A percentile compares a stretch with the other conserved stretches of the same genome.
phyloP scores from a whole-genome alignment of 2,888 invertebrate genomes.

The Pristionchus arcanus region DNA sequence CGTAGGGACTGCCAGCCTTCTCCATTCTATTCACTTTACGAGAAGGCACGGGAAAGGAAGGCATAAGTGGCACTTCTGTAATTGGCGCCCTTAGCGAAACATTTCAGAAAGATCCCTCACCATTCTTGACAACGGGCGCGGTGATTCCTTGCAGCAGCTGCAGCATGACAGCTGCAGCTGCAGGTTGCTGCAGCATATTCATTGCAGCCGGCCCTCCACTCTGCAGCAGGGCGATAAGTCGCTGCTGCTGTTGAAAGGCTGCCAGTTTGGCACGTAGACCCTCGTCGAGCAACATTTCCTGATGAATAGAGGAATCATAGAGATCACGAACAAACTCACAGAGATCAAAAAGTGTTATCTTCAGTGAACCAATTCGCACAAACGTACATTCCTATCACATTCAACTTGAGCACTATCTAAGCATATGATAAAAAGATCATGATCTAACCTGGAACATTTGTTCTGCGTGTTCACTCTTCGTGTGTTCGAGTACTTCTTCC shows the following conservation, averaged over 20 bases:
- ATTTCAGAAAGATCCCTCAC: background rate
- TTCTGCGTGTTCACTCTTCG: slow-evolving; percentile 42
- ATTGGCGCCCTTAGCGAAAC: background rate
- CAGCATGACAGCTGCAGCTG: background rate
- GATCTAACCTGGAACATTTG: slow-evolving; percentile 25
- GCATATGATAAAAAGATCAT: slow-evolving; percentile 23
- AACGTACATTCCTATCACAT: background rate
- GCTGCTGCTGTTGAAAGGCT: slow-evolving; percentile 26
- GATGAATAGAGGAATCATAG: background rate
- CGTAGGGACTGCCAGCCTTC: slow-evolving; percentile 40
- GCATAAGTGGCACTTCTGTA: background rate
- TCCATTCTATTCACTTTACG: background rate
- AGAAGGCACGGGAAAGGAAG: background rate
- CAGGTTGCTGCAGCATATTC: slow-evolving; percentile 31
- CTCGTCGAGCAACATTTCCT: slow-evolving; percentile 31
- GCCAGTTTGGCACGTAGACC: slow-evolving; percentile 26
- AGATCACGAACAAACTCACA: background rate
- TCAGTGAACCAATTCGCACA: no score
- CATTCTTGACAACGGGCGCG: background rate
- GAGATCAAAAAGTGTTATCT: no score
- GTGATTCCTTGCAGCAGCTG: slow-evolving; percentile 22
- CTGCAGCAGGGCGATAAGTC: slow-evolving; percentile 24
- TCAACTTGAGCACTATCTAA: background rate
- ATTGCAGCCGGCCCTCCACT: slow-evolving; percentile 3
- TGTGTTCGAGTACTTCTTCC: slow-evolving; percentile 50